Evolutionary conservation across 2,888 invertebrate genomes (phyloP), one percentile per base, ranked within the genome.

Genomic region (Sinohyriopsis cumingii): DNA sequence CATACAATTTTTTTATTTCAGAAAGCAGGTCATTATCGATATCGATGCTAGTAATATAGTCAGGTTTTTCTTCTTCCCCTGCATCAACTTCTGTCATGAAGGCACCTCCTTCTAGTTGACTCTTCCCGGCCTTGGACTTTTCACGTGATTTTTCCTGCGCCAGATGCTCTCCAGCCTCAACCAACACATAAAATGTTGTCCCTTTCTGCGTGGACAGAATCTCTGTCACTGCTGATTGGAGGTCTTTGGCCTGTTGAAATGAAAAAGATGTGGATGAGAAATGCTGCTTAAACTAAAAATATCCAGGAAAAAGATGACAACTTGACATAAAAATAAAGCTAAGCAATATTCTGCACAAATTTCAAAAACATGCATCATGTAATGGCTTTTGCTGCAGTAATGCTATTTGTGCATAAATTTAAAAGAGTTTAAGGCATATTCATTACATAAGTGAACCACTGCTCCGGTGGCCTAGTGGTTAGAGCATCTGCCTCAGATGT

Each of bases 151-250:
- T 45, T 9, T 78, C 67, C 3, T 79, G 78, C n/a, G 75, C 74
- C 9, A 81, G 82, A 73, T 79, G 78, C 55, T 84, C 84, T n/a
- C 84, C 84, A 0, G 86, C 86, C n/a, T 82, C 85, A 15, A 84
- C 84, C 67, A 88, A 78, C 9, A 89, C 85, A 71, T 87, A 87
- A 75, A 89, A 89, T 22, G 83, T 82, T 9, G 87, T 88, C 18
- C 89, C 89, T 64, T 82, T 86, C 20, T 81, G 81, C 9, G 89
- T 88, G 18, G 74, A 72, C 20, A 89, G 72, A 15, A 87, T 82
- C 63, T 89, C 88, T 24, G 77, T 80, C 15, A 88, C 82, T 5
- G 83, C 73, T 24, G 82, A 72, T 22, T 82, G 72, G 19, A 83
- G 72, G 24, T 77, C 77, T 60, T 72, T 72, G 2, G 67, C 68